Base-by-base conservation (phyloP, 1,140 invertebrate species). In the Batillaria attramentaria region DNA sequence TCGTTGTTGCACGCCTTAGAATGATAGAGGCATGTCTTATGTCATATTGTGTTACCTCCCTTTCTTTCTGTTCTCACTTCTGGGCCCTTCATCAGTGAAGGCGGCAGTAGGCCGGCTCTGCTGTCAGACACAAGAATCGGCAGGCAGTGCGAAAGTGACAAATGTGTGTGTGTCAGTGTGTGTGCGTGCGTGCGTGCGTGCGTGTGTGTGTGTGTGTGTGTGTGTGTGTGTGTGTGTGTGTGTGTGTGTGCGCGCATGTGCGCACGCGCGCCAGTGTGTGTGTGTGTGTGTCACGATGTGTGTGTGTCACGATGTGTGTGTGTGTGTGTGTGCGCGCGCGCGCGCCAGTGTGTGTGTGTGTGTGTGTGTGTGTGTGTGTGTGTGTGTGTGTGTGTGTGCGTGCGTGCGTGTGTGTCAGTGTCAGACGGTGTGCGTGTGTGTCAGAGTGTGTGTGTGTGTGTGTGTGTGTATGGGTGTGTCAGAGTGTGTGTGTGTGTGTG, bases 181-280 rank as follows among this genome's bases (percentile, higher is more conserved):
- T 28, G 24, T 24, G 57, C 8, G 24, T 28, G 57, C 57, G 24
- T 28, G 57, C 24, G 57, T 24, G 57, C 57, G 57, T 24, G 57
- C 57, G 57, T 60, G 8, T 13, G 57, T 60, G 57, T n/a, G 33
- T 35, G 4, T 37, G 62, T 66, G 62, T 66, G 62, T 66, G 57
- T 62, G 57, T 62, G 57, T 62, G 57, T 62, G 57, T 62, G 57
- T 62, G 57, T 62, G 57, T 28, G 57, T 62, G 57, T 62, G 57
- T 28, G 57, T 62, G 57, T 62, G 57, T 28, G 57, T 62, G 57
- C 31, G 57, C n/a, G 62, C 39, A 35, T 24, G 62, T 66, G 62
- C 33, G 62, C 39, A 8, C 24, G 62, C n/a, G 62, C 24, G 62
- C n/a, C 31, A 10, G 62, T 37, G 62, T 35, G 62, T 37, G 62